These are phyloP conservation scores for Pelosia muscerda DNA, from an alignment of 2,888 invertebrate species.

Conservation along the genomic window DNA sequence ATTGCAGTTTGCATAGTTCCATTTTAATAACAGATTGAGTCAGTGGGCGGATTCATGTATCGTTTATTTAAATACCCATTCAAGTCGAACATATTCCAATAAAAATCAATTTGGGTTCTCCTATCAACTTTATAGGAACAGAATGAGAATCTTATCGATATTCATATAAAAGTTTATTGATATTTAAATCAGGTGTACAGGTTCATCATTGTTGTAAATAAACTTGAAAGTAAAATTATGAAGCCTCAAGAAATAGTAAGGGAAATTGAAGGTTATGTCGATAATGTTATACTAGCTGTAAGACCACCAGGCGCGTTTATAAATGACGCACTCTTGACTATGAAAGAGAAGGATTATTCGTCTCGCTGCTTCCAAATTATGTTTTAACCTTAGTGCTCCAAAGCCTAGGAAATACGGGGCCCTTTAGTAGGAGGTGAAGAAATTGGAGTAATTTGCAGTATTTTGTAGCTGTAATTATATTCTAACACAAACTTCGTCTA, in stretches of 20 bases:
- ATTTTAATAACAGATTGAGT: conserved; percentile 30
- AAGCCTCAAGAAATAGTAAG: neutral
- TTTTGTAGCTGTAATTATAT: too few species aligned
- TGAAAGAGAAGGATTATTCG: neutral
- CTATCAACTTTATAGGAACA: conserved; percentile 10
- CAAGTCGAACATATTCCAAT: conserved; percentile 9
- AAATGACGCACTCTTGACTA: neutral
- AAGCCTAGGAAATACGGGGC: neutral
- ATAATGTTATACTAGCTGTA: neutral
- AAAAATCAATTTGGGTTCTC: conserved; percentile 18
- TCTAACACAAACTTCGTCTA: too few species aligned
- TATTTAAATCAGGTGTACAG: conserved; percentile 11
- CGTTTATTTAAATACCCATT: conserved; percentile 21
- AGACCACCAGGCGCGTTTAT: neutral
- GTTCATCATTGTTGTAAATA: conserved; percentile 7
- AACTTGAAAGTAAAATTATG: neutral
- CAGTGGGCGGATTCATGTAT: conserved; percentile 23
- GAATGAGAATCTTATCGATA: conserved; percentile 9
- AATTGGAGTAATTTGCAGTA: too few species aligned
- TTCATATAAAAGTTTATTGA: conserved; percentile 12
- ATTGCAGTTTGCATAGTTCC: conserved; percentile 37
- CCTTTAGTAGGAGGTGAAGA: too few species aligned
- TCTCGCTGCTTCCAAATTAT: neutral
- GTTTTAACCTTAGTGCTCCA: neutral
- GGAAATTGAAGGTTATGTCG: neutral